These are phyloP conservation scores for Apodemia mormo DNA, from an alignment of 2,888 invertebrate species.

Conservation along the genomic window DNA sequence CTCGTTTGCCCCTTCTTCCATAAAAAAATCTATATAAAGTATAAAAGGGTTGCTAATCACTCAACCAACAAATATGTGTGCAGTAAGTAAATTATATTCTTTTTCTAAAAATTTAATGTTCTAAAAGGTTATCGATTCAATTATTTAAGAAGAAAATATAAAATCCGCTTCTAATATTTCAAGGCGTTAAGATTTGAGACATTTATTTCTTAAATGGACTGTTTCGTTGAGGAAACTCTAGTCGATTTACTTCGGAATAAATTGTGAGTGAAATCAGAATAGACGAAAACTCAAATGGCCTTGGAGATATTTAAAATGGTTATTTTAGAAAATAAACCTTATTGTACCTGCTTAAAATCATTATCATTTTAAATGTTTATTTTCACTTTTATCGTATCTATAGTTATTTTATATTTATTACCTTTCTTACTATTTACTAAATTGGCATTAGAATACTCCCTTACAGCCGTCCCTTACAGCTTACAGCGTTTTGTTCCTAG, in stretches of 20 bases:
- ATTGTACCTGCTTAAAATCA: neutral
- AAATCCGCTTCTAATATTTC: constrained; percentile 20
- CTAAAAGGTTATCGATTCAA: constrained; percentile 19
- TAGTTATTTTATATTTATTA: too few species aligned
- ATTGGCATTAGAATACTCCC: too few species aligned
- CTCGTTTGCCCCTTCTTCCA: too few species aligned
- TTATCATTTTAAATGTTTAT: neutral
- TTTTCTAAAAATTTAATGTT: neutral
- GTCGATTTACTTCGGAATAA: constrained; percentile 35
- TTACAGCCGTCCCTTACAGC: too few species aligned
- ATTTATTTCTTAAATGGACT: constrained; percentile 27
- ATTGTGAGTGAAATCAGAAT: constrained; percentile 36
- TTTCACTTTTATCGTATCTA: too few species aligned
- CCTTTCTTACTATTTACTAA: too few species aligned
- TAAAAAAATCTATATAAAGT: too few species aligned
- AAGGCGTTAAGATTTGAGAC: constrained; percentile 24
- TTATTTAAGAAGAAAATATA: constrained; percentile 23
- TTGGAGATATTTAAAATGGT: constrained; percentile 28
- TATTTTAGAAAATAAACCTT: constrained; percentile 19
- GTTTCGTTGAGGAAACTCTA: constrained; percentile 35
- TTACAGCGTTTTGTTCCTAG: too few species aligned
- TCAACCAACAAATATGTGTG: too few species aligned
- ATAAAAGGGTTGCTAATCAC: too few species aligned
- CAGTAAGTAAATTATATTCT: too few species aligned
- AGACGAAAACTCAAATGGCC: constrained; percentile 31